These are phyloP conservation scores for Anisognathus igniventris DNA, from an alignment of 2,797 vertebrate genomes.

Conservation along the genomic window DNA sequence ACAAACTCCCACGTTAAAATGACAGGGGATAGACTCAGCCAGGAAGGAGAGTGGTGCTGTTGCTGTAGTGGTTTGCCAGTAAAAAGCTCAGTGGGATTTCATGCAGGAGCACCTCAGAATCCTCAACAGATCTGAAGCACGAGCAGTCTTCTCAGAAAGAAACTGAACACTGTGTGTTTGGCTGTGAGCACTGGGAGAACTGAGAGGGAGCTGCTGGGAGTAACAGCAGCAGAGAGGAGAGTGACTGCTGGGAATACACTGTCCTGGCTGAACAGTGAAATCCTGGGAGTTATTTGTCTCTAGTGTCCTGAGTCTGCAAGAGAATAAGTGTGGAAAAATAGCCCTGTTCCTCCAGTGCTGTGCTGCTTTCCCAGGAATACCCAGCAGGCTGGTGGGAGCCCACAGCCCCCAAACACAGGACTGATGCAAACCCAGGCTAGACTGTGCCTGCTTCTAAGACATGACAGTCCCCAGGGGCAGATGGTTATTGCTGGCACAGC, in stretches of 20 bases:
- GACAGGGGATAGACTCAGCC: background rate
- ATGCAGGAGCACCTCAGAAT: background rate
- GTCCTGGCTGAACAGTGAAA: background rate
- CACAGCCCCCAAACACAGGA: background rate
- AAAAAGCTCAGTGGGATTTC: background rate
- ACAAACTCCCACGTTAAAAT: background rate
- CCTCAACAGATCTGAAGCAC: background rate
- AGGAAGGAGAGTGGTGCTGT: background rate
- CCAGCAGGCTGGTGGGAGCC: background rate
- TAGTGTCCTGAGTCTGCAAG: background rate
- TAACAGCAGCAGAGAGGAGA: background rate
- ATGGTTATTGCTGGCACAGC: slow-evolving; percentile 53
- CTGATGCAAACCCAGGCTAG: slow-evolving; percentile 7
- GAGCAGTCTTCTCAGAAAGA: background rate
- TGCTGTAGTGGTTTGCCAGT: background rate
- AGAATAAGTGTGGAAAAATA: background rate
- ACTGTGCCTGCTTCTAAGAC: slow-evolving; percentile 31
- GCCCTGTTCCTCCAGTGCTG: background rate
- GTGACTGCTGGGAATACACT: background rate
- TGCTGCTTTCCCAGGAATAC: background rate
- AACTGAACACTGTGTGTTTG: background rate
- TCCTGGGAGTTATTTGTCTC: background rate
- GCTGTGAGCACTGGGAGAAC: background rate
- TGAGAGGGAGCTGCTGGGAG: background rate
- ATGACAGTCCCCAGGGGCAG: slow-evolving; percentile 23